These are phyloP conservation scores for Patella depressa DNA, from an alignment of 2,888 invertebrate species.

Conservation along the genomic window DNA sequence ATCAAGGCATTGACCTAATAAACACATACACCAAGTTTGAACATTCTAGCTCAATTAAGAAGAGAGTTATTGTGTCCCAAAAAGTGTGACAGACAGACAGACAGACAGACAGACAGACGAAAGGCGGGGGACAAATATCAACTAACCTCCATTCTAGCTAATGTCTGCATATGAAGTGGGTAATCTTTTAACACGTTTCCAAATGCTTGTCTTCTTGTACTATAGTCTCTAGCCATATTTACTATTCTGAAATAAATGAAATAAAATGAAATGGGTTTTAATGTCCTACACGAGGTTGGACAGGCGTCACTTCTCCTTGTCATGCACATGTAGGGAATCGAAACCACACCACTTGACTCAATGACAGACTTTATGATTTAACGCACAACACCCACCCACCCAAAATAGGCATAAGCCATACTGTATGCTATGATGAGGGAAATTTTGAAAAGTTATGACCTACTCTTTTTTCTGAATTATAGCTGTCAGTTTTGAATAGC, in stretches of 20 bases:
- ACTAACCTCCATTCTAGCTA: conserved; percentile 73
- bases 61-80: too few species aligned
- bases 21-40: too few species aligned
- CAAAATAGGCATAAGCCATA: not conserved
- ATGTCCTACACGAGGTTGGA: not conserved
- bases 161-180: conserved; percentile 74
- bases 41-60: too few species aligned
- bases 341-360: not conserved
- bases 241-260: conserved; percentile 69
- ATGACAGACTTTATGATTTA: not conserved
- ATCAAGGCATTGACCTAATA: too few species aligned
- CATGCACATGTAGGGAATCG: too few species aligned
- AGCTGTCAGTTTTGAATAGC: not conserved
- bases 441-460: too few species aligned
- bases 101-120: too few species aligned
- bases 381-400: not conserved
- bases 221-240: conserved; percentile 74
- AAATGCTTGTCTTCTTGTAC: conserved; percentile 73
- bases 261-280: not conserved
- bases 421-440: too few species aligned
- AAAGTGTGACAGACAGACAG: too few species aligned
- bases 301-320: not conserved
- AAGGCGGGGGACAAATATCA: too few species aligned
- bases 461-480: not conserved
- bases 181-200: conserved; percentile 72